Base-by-base conservation (phyloP, 2,888 invertebrate species). In the Erpobdella octoculata region DNA sequence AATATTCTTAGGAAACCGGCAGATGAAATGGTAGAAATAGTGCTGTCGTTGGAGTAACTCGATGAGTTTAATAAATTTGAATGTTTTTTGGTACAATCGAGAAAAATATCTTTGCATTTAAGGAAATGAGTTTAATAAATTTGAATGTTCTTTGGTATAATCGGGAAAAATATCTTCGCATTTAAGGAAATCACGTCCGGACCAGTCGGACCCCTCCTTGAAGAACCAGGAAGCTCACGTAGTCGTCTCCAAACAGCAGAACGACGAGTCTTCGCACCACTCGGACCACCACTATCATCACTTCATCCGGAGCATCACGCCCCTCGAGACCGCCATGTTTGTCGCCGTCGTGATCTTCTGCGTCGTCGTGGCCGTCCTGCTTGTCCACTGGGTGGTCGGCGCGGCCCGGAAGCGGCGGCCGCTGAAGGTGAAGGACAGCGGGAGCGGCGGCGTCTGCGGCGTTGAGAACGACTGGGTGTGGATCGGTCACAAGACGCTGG, bases 281-380 rank as follows among this genome's bases (percentile, higher is more conserved):
- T 28, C n/a, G 46, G 31, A 25, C 41, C 46, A 38, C 21, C 46
- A 67, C 67, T n/a, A n/a, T n/a, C n/a, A n/a, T n/a, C 38, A 67
- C 25, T 41, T 41, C 41, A 46, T 69, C 31, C 48, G 48, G 15
- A 69, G 58, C 58, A 46, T 69, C 87, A 90, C 91, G 0, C 90
- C 93, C 0, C 87, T 95, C 75, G 93, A 94, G 85, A 91, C 95
- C 71, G 94, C 93, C 80, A 93, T 96, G 91, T 95, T 94, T 83
- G 91, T 94, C 53, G 86, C 96, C 12, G 86, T 96, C 70, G 93
- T 92, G 3, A 92, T 93, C 41, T 95, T 96, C 85, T 92, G 93
- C 81, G 90, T 94, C 79, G 94, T 94, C 65, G 93, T 95, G 78
- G 88, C 93, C 81, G 92, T 85, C 36, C 82, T 95, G 85, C 91